Percentiles rank a stretch among this genome's conserved stretches.
phyloP scores from a whole-genome alignment of 2,113 vertebrate genomes.

The Triplophysa tibetana region DNA sequence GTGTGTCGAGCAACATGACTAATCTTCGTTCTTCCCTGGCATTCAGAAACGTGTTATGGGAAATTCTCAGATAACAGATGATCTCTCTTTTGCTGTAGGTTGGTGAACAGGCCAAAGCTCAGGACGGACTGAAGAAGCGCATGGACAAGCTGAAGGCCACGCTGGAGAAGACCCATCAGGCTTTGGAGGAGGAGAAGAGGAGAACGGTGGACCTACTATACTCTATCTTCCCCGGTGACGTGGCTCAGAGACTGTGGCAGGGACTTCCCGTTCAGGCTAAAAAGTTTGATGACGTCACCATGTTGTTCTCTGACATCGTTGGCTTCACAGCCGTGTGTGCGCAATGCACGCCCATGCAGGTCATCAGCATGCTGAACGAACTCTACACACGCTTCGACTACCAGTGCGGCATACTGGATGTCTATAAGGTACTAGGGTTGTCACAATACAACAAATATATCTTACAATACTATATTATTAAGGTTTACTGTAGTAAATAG shows the following conservation, averaged over 20 bases:
- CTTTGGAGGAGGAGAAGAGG: slow-evolving; percentile 96
- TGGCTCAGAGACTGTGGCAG: slow-evolving; percentile 96
- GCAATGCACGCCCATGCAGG: slow-evolving; percentile 98
- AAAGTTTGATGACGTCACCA: slow-evolving; percentile 97
- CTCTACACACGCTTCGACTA: slow-evolving; percentile 97
- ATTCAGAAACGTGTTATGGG: too few relatives aligned
- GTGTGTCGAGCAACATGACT: slow-evolving; percentile 18
- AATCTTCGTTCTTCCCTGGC: too few relatives aligned
- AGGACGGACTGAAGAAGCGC: slow-evolving; percentile 95
- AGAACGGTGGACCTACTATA: slow-evolving; percentile 96
- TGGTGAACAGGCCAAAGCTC: slow-evolving; percentile 95
- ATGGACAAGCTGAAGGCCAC: slow-evolving; percentile 99
- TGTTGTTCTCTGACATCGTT: slow-evolving; percentile 98
- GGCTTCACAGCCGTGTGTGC: slow-evolving; percentile 97
- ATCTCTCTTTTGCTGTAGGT: slow-evolving; percentile 33
- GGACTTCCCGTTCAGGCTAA: slow-evolving; percentile 90
- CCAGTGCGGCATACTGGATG: slow-evolving; percentile 96
- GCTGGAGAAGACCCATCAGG: slow-evolving; percentile 90
- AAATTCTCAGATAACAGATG: too few relatives aligned
- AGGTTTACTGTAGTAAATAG: too few relatives aligned
- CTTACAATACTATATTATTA: too few relatives aligned
- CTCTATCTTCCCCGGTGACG: slow-evolving; percentile 96
- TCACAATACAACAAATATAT: too few relatives aligned
- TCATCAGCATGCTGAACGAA: slow-evolving; percentile 98
- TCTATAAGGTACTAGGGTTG: slow-evolving; percentile 86